These are phyloP conservation scores for Cetoscarus ocellatus DNA, from an alignment of 2,797 vertebrate species.

Conservation along the genomic window DNA sequence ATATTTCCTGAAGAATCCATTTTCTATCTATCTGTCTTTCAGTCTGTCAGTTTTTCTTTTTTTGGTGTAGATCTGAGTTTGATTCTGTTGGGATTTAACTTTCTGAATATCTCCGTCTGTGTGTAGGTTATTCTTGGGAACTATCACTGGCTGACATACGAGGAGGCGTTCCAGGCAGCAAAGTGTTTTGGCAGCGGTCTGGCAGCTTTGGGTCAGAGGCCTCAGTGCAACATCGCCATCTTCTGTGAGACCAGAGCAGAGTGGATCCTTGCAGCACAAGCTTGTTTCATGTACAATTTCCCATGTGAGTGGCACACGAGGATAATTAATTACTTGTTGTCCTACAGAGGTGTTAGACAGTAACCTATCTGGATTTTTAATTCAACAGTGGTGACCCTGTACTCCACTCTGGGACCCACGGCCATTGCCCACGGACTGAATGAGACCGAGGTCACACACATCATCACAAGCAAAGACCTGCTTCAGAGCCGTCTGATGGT, in stretches of 20 bases:
- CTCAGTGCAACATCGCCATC: constrained; percentile 94
- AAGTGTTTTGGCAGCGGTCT: constrained; percentile 93
- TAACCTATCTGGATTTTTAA: not conserved
- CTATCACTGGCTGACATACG: constrained; percentile 95
- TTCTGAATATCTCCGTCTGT: not conserved
- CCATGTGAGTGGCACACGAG: constrained; percentile 86
- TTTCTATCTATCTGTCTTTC: too few relatives aligned
- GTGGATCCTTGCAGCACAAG: constrained; percentile 94
- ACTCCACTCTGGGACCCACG: constrained; percentile 92
- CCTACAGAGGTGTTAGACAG: not conserved
- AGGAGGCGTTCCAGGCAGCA: constrained; percentile 88
- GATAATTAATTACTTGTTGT: not conserved
- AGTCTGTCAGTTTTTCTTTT: too few relatives aligned
- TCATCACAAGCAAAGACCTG: constrained; percentile 97
- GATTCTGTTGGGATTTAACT: too few relatives aligned
- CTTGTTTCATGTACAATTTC: constrained; percentile 99
- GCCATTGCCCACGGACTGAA: constrained; percentile 96
- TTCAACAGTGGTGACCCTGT: constrained; percentile 93
- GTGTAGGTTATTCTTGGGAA: constrained; percentile 94
- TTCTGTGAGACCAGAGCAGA: constrained; percentile 98
- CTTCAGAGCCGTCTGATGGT: constrained; percentile 96
- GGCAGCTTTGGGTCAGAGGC: constrained; percentile 91
- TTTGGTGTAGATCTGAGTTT: too few relatives aligned
- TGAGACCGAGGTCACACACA: constrained; percentile 97
- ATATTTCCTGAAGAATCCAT: too few relatives aligned